Evolutionary conservation across 2,113 vertebrate species (phyloP).

Genomic region (Paracanthobrama guichenoti): DNA sequence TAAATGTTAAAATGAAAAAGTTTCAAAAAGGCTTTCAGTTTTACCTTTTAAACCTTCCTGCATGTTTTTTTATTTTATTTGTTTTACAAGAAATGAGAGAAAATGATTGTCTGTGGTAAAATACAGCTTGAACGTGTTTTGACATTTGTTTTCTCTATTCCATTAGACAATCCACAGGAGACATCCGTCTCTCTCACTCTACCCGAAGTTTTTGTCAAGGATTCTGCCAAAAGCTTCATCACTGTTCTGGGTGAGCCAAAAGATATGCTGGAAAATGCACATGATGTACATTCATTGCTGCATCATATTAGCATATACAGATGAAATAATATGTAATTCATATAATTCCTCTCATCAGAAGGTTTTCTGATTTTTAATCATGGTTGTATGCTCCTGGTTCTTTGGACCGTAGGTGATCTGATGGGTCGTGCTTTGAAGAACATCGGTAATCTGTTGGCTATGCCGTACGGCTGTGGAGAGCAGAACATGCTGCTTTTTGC

Average conservation of each 20-base stretch:
- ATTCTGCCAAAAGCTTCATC: constrained; percentile 76
- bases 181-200: not conserved
- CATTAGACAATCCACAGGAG: not conserved
- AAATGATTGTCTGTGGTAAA: not conserved
- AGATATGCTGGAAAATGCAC: not conserved
- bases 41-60: not conserved
- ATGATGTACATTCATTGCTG: not conserved
- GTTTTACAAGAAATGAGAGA: not conserved
- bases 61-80: not conserved
- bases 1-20: not conserved
- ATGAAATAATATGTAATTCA: constrained; percentile 63
- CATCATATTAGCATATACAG: constrained; percentile 56
- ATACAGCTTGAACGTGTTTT: not conserved
- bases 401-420: constrained; percentile 78
- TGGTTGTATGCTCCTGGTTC: not conserved
- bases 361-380: not conserved
- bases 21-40: not conserved
- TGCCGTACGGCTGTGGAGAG: constrained; percentile 82
- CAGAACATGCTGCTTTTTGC: constrained; percentile 87
- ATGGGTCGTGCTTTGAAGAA: constrained; percentile 77
- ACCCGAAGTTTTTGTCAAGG: constrained; percentile 59
- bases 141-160: not conserved
- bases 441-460: constrained; percentile 74
- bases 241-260: constrained; percentile 76
- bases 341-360: constrained; percentile 78